Conservation (phyloP, 2,888 invertebrate species). For the Ceriagrion tenellum region DNA sequence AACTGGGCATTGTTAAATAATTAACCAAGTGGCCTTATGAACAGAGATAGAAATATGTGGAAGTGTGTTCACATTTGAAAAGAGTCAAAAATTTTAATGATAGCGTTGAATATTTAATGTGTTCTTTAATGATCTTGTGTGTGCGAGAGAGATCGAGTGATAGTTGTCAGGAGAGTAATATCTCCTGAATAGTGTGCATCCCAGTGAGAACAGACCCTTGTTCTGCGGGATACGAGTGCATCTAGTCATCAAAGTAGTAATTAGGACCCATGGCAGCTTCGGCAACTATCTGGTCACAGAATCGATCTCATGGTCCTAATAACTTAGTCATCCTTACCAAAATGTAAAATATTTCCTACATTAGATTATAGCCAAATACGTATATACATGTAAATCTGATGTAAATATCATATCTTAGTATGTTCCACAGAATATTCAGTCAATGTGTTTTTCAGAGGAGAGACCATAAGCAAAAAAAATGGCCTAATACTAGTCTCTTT, state of each 20-base stretch:
- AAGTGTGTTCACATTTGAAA: neutral
- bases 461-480: neutral
- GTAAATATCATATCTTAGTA: neutral
- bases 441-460: neutral
- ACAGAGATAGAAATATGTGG: slow-evolving; percentile 1
- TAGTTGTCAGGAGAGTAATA: neutral
- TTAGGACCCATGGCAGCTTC: slow-evolving; percentile 29
- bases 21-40: slow-evolving; percentile 11
- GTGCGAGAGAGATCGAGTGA: neutral
- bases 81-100: neutral
- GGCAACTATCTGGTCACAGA: neutral
- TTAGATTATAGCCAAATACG: neutral
- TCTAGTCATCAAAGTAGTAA: slow-evolving; percentile 58
- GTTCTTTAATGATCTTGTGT: neutral
- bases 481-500: neutral
- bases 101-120: neutral
- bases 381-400: neutral
- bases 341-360: slow-evolving; percentile 42
- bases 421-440: neutral
- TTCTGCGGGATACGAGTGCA: slow-evolving; percentile 38
- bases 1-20: neutral
- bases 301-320: slow-evolving; percentile 55
- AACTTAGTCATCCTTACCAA: slow-evolving; percentile 54
- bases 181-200: neutral
- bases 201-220: neutral